Evolutionary conservation across 2,797 vertebrate genomes (phyloP).

Genomic region (Catharus ustulatus): DNA sequence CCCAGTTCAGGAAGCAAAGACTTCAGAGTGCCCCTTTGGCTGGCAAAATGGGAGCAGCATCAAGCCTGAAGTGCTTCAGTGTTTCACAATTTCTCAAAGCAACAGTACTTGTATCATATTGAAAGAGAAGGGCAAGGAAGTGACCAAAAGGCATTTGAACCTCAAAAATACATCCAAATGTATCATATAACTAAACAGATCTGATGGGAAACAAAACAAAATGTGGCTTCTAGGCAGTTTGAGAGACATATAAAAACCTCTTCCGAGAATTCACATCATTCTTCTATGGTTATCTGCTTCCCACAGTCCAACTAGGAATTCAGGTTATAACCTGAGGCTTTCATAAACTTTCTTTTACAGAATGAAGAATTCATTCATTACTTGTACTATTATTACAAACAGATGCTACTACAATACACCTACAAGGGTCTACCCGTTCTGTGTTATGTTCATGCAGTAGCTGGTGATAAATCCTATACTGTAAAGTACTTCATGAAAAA

Average conservation of each 20-base stretch:
- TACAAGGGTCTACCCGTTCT: not conserved
- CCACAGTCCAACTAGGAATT: not conserved
- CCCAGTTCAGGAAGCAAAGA: not conserved
- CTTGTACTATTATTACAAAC: not conserved
- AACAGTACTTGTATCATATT: not conserved
- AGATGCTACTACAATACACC: not conserved
- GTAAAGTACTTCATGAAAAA: not conserved
- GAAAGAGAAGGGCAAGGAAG: not conserved
- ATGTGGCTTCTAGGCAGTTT: not conserved
- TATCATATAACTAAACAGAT: not conserved
- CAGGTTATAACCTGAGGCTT: not conserved
- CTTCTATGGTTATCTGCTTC: not conserved
- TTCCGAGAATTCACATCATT: not conserved
- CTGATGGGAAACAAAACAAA: not conserved
- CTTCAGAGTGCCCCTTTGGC: not conserved
- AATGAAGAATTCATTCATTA: not conserved
- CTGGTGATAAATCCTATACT: not conserved
- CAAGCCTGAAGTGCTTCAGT: not conserved
- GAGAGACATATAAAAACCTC: not conserved
- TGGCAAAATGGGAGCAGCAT: not conserved
- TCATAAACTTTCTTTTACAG: not conserved
- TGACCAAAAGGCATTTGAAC: not conserved
- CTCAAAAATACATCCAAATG: not conserved
- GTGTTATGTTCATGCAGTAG: not conserved
- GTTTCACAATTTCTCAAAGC: not conserved